Percentiles rank a stretch among this genome's conserved stretches.
These are phyloP conservation scores for Aphidius colemani DNA, from an alignment of 2,888 invertebrate genomes.

Conservation along the genomic window DNA sequence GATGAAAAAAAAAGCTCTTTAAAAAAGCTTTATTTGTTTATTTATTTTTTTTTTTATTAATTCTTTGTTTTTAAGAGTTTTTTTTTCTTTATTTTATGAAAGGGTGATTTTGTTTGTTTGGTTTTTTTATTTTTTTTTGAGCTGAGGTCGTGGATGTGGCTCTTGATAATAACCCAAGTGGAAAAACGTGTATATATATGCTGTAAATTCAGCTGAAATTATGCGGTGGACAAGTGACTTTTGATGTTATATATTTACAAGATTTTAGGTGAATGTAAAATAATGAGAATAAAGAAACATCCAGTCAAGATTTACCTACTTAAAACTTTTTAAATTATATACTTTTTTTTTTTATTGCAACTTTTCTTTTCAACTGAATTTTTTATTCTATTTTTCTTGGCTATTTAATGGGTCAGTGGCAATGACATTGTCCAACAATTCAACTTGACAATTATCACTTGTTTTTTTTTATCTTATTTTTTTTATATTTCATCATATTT, in stretches of 20 bases:
- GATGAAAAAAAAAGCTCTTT: too few relatives aligned
- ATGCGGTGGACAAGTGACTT: conserved; percentile 13
- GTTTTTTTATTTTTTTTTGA: conserved; percentile 15
- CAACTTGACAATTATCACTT: not conserved
- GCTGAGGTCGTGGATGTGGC: conserved; percentile 5
- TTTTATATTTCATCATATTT: not conserved
- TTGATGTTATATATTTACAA: conserved; percentile 2
- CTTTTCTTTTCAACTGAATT: not conserved
- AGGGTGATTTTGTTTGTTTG: not conserved
- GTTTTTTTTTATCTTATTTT: not conserved
- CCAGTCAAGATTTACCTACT: conserved; percentile 29
- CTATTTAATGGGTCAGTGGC: conserved; percentile 10
- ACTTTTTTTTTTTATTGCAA: not conserved
- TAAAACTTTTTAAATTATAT: not conserved
- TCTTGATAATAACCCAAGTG: conserved; percentile 19
- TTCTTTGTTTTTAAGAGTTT: not conserved
- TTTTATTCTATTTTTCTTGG: not conserved
- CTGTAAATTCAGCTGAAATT: not conserved
- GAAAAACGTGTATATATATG: not conserved
- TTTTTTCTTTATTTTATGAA: not conserved
- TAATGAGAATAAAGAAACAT: conserved; percentile 37
- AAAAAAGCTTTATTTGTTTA: not conserved
- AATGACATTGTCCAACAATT: conserved; percentile 13
- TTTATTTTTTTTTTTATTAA: conserved; percentile 12
- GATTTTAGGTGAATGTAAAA: conserved; percentile 21